These are phyloP conservation scores for Eunapius fragilis DNA, from an alignment of 37 sponge, comb jelly and placozoan species.

Conservation along the genomic window DNA sequence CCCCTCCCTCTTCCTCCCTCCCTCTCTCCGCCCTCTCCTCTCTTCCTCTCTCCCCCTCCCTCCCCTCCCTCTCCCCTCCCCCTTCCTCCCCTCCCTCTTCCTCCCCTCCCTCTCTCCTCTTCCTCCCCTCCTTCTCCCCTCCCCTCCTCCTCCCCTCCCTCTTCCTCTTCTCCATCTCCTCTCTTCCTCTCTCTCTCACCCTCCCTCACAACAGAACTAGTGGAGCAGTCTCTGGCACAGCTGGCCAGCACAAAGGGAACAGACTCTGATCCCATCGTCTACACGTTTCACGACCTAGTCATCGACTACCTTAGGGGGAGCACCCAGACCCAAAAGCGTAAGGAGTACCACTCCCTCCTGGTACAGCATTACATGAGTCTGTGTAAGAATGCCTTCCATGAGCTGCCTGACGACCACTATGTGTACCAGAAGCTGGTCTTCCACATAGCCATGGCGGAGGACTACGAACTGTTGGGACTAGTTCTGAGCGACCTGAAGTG, in stretches of 20 bases:
- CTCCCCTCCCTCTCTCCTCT: no score
- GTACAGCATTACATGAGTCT: slow-evolving; percentile 35
- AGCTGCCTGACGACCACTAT: slow-evolving; percentile 38
- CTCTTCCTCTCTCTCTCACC: slow-evolving; percentile 23
- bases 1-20: not conserved
- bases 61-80: no score
- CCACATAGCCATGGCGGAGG: slow-evolving; percentile 25
- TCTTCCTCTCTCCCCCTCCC: no score
- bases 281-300: slow-evolving; percentile 46
- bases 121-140: no score
- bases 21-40: slow-evolving; percentile 15
- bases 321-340: slow-evolving; percentile 4
- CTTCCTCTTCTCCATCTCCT: not conserved
- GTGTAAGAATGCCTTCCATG: slow-evolving; percentile 29
- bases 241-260: not conserved
- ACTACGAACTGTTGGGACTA: slow-evolving; percentile 42
- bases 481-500: slow-evolving; percentile 43
- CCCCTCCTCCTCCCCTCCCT: no score
- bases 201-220: not conserved
- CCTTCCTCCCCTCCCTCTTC: no score
- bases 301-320: slow-evolving; percentile 56
- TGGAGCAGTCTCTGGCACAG: not conserved
- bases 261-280: slow-evolving; percentile 10
- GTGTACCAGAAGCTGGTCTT: slow-evolving; percentile 45
- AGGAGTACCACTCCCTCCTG: slow-evolving; percentile 25